Percentiles rank a stretch among this genome's conserved stretches.
phyloP scores from a whole-genome alignment of 2,888 invertebrate species.

The Folsomia candida region DNA sequence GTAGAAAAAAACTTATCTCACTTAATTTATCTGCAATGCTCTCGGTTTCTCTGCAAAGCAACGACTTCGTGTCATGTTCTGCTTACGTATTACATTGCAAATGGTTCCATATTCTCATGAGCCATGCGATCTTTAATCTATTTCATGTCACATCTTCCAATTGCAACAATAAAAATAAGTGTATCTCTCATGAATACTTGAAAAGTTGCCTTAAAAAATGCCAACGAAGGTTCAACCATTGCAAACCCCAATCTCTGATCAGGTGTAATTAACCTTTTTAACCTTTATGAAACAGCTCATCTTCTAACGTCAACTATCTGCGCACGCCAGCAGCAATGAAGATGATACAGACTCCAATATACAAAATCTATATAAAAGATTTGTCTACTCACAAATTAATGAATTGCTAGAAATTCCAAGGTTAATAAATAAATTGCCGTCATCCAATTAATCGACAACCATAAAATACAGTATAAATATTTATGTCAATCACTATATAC shows the following conservation, averaged over 20 bases:
- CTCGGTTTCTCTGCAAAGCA: slow-evolving; percentile 32
- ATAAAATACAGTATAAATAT: too few species aligned
- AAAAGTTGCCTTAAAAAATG: slow-evolving; percentile 12
- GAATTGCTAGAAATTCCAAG: background rate
- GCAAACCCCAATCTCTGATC: slow-evolving; percentile 1
- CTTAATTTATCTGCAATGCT: background rate
- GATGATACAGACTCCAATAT: background rate
- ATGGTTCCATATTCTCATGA: slow-evolving; percentile 26
- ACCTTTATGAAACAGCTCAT: background rate
- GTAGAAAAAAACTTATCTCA: background rate
- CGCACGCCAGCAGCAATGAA: background rate
- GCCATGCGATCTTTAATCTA: slow-evolving; percentile 29
- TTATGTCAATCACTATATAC: too few species aligned
- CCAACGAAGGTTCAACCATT: slow-evolving; percentile 24
- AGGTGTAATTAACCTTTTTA: slow-evolving; percentile 10
- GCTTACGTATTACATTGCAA: slow-evolving; percentile 17
- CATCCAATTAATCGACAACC: background rate
- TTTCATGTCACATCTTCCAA: slow-evolving; percentile 16
- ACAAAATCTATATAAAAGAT: background rate
- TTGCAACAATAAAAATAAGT: background rate
- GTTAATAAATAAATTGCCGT: background rate
- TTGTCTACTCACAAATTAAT: background rate
- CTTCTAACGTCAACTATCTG: background rate
- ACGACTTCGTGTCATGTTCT: slow-evolving; percentile 44
- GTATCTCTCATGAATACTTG: background rate